phyloP scores from a whole-genome alignment of 2,888 invertebrate species.

The Callyntrura sp. region DNA sequence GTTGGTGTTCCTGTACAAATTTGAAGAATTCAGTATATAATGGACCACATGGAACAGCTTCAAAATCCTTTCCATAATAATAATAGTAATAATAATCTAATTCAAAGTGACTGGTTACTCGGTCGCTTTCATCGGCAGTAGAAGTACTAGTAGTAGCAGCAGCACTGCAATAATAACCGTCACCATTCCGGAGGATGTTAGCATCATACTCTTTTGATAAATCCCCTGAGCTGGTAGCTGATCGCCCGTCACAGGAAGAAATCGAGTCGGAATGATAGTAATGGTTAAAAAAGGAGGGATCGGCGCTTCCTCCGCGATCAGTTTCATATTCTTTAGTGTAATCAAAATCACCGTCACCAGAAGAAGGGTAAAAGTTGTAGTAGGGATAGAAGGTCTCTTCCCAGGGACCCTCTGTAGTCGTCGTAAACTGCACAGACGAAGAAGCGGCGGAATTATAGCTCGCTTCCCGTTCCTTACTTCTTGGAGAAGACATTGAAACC shows the following conservation, averaged over 20 bases:
- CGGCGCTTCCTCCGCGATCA: slow-evolving; percentile 43
- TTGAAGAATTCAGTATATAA: slow-evolving; percentile 52
- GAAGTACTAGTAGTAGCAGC: too few relatives aligned
- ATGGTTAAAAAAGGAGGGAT: slow-evolving; percentile 84
- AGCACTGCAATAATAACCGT: slow-evolving; percentile 51
- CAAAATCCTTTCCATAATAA: slow-evolving; percentile 27
- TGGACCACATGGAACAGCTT: slow-evolving; percentile 48
- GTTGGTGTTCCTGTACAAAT: slow-evolving; percentile 14
- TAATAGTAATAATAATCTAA: slow-evolving; percentile 61
- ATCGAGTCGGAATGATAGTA: slow-evolving; percentile 86
- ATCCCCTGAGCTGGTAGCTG: slow-evolving; percentile 46
- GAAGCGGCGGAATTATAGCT: background rate
- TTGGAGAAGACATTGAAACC: slow-evolving; percentile 48
- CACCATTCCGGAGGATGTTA: slow-evolving; percentile 34
- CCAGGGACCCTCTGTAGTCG: background rate
- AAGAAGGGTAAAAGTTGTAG: slow-evolving; percentile 28
- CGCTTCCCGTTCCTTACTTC: background rate
- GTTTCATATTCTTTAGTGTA: slow-evolving; percentile 84
- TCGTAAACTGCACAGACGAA: background rate
- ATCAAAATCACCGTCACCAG: slow-evolving; percentile 44
- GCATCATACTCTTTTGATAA: slow-evolving; percentile 56
- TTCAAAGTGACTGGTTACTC: slow-evolving; percentile 38
- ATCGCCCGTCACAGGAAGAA: slow-evolving; percentile 82
- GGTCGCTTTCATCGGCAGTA: slow-evolving; percentile 25
- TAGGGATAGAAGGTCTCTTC: slow-evolving; percentile 38